Evolutionary conservation across 92 coral and sea anemone genomes (phyloP).

Genomic region (Actinostola sp.): DNA sequence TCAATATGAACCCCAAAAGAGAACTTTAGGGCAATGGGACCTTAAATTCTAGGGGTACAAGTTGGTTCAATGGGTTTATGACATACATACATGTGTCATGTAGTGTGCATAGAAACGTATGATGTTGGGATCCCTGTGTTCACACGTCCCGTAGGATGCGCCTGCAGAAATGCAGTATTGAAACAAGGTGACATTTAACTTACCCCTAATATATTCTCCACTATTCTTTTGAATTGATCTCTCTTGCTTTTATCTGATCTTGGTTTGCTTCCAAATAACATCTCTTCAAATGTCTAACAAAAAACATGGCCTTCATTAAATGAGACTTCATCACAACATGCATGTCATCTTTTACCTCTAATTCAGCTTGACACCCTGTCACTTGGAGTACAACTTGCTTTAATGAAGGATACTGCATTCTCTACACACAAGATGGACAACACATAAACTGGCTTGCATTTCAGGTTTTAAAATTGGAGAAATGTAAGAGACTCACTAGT

Average conservation of each 20-base stretch:
- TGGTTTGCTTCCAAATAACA: constrained; percentile 57
- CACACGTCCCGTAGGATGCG: no score
- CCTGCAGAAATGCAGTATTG: no score
- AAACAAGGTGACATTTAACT: no score
- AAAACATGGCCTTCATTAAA: not conserved
- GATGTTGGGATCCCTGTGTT: no score
- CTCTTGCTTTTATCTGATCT: constrained; percentile 70
- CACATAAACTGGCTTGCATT: not conserved
- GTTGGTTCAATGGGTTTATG: no score
- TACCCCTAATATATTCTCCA: constrained; percentile 84
- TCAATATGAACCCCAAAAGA: no score
- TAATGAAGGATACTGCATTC: constrained; percentile 77
- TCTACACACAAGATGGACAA: constrained; percentile 35
- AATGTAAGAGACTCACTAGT: constrained; percentile 59
- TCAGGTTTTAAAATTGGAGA: no score
- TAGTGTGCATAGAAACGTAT: no score
- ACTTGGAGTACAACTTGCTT: constrained; percentile 68
- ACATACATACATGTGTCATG: no score
- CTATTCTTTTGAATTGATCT: constrained; percentile 74
- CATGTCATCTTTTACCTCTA: constrained; percentile 67
- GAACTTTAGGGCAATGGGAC: no score
- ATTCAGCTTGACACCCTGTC: constrained; percentile 61
- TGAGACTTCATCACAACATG: not conserved
- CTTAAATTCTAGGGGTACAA: no score
- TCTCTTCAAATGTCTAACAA: constrained; percentile 63